Evolutionary conservation across 2,797 vertebrate species (phyloP).

Genomic region (Botia almorhae): DNA sequence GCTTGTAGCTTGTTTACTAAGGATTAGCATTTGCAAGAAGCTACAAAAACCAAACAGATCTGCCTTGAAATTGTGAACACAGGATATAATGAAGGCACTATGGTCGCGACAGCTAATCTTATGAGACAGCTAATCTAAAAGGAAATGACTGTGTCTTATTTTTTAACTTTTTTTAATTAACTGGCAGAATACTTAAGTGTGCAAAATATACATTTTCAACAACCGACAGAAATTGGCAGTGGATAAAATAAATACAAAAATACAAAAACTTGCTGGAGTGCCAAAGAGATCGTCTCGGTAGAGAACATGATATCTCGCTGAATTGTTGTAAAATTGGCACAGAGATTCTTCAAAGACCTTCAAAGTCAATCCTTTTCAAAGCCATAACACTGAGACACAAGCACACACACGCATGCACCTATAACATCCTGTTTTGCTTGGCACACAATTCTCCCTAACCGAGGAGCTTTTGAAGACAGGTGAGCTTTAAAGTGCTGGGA

Average conservation of each 20-base stretch:
- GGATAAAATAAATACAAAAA: too few relatives aligned
- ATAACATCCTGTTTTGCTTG: constrained; percentile 74
- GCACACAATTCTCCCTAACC: constrained; percentile 72
- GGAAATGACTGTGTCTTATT: neutral
- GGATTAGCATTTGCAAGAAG: neutral
- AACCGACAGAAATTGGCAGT: neutral
- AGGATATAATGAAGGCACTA: neutral
- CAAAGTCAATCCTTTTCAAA: constrained; percentile 41
- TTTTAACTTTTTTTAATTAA: neutral
- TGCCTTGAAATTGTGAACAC: neutral
- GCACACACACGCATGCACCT: constrained; percentile 43
- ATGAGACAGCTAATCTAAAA: too few relatives aligned
- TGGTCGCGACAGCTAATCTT: neutral
- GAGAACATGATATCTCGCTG: neutral
- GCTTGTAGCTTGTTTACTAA: constrained; percentile 33
- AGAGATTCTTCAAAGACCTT: constrained; percentile 16
- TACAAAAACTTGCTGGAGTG: neutral
- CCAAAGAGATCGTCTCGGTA: neutral
- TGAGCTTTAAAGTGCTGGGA: constrained; percentile 68
- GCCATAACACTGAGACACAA: constrained; percentile 44
- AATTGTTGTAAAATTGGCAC: constrained; percentile 10
- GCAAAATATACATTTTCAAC: neutral
- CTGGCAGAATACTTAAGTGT: neutral
- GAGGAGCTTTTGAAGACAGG: constrained; percentile 75
- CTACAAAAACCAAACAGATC: constrained; percentile 19